These are phyloP conservation scores for Aurelia aurita DNA, from an alignment of 30 jellyfish, hydroid and myxozoan species.

Conservation along the genomic window DNA sequence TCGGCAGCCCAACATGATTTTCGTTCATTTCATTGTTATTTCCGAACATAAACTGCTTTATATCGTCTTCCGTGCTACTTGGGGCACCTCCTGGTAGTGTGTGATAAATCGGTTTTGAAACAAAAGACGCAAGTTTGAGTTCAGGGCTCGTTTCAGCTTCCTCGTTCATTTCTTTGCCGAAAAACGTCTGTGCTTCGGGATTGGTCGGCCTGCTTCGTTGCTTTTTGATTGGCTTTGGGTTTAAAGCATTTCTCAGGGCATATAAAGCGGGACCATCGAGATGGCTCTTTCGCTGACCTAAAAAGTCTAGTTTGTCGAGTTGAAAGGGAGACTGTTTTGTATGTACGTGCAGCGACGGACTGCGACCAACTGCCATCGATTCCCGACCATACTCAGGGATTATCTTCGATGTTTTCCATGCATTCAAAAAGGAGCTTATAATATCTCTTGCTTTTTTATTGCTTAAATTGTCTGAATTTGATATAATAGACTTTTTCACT, in stretches of 20 bases:
- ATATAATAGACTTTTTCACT: too few species aligned
- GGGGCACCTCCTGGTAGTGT: slow-evolving; percentile 15
- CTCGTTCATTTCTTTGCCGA: slow-evolving; percentile 75
- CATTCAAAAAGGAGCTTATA: slow-evolving; percentile 66
- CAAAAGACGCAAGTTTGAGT: slow-evolving; percentile 75
- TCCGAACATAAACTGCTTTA: slow-evolving; percentile 59
- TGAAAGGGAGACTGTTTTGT: slow-evolving; percentile 8
- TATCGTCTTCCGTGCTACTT: slow-evolving; percentile 41
- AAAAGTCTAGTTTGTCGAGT: slow-evolving; percentile 38
- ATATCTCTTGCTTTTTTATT: slow-evolving; percentile 68
- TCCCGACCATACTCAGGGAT: slow-evolving; percentile 55
- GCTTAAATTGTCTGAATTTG: not conserved
- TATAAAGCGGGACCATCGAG: slow-evolving; percentile 62
- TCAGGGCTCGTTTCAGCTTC: slow-evolving; percentile 78
- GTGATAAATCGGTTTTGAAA: slow-evolving; percentile 93
- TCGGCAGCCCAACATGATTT: slow-evolving; percentile 48
- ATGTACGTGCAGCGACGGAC: not conserved
- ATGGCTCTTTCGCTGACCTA: slow-evolving; percentile 48
- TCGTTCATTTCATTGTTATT: slow-evolving; percentile 18
- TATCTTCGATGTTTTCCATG: slow-evolving; percentile 72
- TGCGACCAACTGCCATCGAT: not conserved
- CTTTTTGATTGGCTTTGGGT: slow-evolving; percentile 62
- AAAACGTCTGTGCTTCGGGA: slow-evolving; percentile 82
- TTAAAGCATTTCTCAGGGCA: slow-evolving; percentile 52
- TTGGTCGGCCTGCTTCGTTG: slow-evolving; percentile 33